Base-by-base conservation (phyloP, 2,113 vertebrate genomes). In the Mohoua ochrocephala region DNA sequence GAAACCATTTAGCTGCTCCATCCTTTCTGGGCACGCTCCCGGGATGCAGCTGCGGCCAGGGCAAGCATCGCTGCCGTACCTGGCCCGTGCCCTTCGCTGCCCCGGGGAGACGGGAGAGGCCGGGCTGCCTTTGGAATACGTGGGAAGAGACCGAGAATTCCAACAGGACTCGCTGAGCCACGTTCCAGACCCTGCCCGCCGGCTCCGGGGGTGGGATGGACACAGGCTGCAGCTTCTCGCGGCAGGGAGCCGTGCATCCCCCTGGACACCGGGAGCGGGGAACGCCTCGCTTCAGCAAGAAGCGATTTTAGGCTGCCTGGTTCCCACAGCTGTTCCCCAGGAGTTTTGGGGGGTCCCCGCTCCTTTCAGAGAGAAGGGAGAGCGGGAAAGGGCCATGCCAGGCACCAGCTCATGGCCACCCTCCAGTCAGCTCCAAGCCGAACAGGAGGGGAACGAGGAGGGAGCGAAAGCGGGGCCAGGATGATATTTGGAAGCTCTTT, bases 381-480 rank as follows among this genome's bases (percentile, higher is more conserved):
- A 47, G 63, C 56, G 35, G 75, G 54, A 6, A 15, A n/a, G n/a
- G n/a, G 37, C 22, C 1, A 4, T 7, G 33, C 64, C 64, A 49
- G 35, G 35, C 39, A 31, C 17, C 37, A 31, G 18, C 57, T 49
- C 20, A 1, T 3, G 28, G 52, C 33, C 13, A 3, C 2, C 15
- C 18, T 84, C 16, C 39, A 15, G 53, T 3, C 61, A 2, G 26
- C 83, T 49, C 39, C 7, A 4, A 7, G 20, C 23, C 26, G 65
- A n/a, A 3, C 30, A 42, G 20, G 39, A 33, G 10, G 59, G 33
- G 35, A 39, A 33, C 6, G 14, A 9, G 35, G 52, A 83, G 44
- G 44, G 42, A n/a, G 12, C 0, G 22, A 23, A 30, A 69, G 13
- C 1, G 0, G 5, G 2, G 4, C 4, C 9, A 15, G 28, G 28